These are phyloP conservation scores for Triplophysa rosa DNA, from an alignment of 2,113 vertebrate species.

Conservation along the genomic window DNA sequence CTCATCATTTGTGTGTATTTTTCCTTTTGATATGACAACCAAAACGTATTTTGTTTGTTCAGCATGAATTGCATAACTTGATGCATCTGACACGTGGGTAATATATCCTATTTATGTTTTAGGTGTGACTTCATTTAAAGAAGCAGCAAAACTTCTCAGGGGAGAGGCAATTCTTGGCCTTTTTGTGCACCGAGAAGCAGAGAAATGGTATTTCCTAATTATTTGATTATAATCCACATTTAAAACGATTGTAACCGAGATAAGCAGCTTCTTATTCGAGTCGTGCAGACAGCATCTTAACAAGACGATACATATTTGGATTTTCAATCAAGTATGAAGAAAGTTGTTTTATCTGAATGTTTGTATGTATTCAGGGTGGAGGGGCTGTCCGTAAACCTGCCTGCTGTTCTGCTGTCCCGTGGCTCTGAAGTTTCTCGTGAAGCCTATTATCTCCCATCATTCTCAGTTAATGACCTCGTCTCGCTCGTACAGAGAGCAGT, in stretches of 20 bases:
- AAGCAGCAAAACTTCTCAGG: slow-evolving; percentile 76
- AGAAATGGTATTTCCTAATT: slow-evolving; percentile 64
- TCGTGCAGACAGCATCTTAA: not conserved
- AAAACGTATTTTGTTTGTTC: not conserved
- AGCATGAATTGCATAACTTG: not conserved
- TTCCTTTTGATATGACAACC: not conserved
- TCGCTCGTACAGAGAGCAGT: slow-evolving; percentile 66
- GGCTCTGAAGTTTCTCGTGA: slow-evolving; percentile 58
- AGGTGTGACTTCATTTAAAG: slow-evolving; percentile 76
- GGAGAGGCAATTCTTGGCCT: slow-evolving; percentile 77
- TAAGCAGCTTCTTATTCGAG: not conserved
- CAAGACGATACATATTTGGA: not conserved
- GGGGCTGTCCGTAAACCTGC: slow-evolving; percentile 72
- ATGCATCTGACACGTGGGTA: not conserved
- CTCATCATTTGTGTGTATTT: not conserved
- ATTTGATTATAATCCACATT: not conserved
- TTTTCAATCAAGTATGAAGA: not conserved
- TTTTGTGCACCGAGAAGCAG: slow-evolving; percentile 75
- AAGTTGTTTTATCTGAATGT: not conserved
- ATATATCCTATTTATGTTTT: slow-evolving; percentile 37
- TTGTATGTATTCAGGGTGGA: slow-evolving; percentile 71
- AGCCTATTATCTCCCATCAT: slow-evolving; percentile 63
- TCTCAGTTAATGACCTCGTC: slow-evolving; percentile 66
- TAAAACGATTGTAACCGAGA: not conserved
- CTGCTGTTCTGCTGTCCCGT: slow-evolving; percentile 79